Evolutionary conservation across 2,113 vertebrate genomes (phyloP).

Genomic region (Carassius carassius): DNA sequence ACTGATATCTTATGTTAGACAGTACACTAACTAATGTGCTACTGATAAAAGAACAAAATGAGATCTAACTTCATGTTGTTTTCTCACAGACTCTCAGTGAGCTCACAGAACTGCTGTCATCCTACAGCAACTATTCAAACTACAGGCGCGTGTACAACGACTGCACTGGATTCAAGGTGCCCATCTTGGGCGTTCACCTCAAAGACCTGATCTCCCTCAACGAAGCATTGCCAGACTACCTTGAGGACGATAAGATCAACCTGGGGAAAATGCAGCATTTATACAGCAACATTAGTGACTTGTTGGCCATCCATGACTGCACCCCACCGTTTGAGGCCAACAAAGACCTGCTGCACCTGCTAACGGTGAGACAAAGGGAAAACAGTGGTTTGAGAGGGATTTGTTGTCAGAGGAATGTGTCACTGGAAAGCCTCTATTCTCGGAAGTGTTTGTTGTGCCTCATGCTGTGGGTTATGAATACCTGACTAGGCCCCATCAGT

Average conservation of each 20-base stretch:
- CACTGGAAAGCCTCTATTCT: constrained; percentile 16
- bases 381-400: background rate
- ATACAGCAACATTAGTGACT: constrained; percentile 85
- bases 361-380: constrained; percentile 74
- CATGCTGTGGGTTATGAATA: constrained; percentile 29
- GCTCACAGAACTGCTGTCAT: constrained; percentile 86
- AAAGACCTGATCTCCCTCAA: constrained; percentile 90
- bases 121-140: constrained; percentile 84
- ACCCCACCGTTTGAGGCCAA: constrained; percentile 81
- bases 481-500: background rate
- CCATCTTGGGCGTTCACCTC: constrained; percentile 88
- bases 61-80: background rate
- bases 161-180: constrained; percentile 85
- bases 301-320: constrained; percentile 78
- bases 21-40: background rate
- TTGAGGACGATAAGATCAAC: constrained; percentile 85
- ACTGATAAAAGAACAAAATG: background rate
- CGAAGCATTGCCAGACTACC: constrained; percentile 82
- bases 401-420: background rate
- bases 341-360: constrained; percentile 87
- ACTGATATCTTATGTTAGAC: too few species aligned
- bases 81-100: constrained; percentile 80
- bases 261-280: constrained; percentile 86
- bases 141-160: constrained; percentile 83
- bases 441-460: constrained; percentile 48